Conservation (phyloP, 2,113 vertebrate species). For the Nothobranchius kuhntae region DNA sequence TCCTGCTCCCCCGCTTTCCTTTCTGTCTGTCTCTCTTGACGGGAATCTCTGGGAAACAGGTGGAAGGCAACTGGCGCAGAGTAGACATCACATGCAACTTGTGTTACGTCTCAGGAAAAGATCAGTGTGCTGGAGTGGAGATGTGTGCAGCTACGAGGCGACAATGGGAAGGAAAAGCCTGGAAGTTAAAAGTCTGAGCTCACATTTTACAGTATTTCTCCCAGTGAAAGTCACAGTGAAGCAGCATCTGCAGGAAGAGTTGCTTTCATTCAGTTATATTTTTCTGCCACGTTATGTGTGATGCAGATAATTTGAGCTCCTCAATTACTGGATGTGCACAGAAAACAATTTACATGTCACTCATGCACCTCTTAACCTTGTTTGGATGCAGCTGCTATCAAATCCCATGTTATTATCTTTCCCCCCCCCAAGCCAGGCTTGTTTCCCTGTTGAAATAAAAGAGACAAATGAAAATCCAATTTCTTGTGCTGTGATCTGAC, state of each 20-base stretch:
- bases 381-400: conserved; percentile 9
- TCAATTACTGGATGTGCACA: not conserved
- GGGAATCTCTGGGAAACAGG: conserved; percentile 54
- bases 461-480: not conserved
- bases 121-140: conserved; percentile 46
- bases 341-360: not conserved
- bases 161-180: conserved; percentile 28
- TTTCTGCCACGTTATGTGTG: not conserved
- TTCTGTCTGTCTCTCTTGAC: conserved; percentile 44
- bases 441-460: conserved; percentile 3
- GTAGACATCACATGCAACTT: conserved; percentile 40
- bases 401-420: conserved; percentile 2
- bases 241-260: not conserved
- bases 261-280: conserved; percentile 5
- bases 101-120: conserved; percentile 50
- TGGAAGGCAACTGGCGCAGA: conserved; percentile 50
- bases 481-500: not conserved
- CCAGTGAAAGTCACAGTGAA: conserved; percentile 16
- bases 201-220: conserved; percentile 22
- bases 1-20: conserved; percentile 34
- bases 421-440: not conserved
- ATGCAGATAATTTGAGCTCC: not conserved
- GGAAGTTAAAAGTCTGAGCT: conserved; percentile 22
- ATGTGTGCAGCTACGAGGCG: conserved; percentile 24
- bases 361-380: not conserved